Conservation (phyloP, 2,113 vertebrate genomes). For the Harpagus bidentatus region DNA sequence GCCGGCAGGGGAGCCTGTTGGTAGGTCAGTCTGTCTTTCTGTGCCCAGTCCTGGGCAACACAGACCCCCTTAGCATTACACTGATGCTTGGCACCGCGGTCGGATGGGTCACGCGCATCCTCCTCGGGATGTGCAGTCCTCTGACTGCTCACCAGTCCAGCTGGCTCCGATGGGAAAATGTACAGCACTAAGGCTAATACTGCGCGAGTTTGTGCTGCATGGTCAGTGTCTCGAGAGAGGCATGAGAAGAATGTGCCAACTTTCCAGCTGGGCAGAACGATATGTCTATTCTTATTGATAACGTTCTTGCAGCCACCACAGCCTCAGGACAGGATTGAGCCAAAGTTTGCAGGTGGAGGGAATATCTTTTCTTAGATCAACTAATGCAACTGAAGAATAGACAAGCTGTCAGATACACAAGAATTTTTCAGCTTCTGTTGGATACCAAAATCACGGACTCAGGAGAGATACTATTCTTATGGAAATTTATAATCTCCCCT, state of each 20-base stretch:
- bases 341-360: not conserved
- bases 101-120: fast-evolving
- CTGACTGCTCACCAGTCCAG: not conserved
- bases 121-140: not conserved
- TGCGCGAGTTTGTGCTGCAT: fast-evolving
- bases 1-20: not conserved
- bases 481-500: not conserved
- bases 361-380: not conserved
- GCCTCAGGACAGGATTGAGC: not conserved
- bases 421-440: not conserved
- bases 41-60: not conserved
- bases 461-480: not conserved
- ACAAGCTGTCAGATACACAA: conserved; percentile 3
- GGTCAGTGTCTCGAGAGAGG: not conserved
- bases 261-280: not conserved
- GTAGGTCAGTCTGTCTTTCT: not conserved
- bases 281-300: not conserved
- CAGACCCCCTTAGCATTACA: fast-evolving
- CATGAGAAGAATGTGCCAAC: fast-evolving
- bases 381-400: not conserved
- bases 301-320: not conserved
- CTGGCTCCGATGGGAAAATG: fast-evolving
- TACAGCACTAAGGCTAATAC: fast-evolving
- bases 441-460: not conserved
- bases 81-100: fast-evolving